A percentile compares a stretch with the other conserved stretches of the same genome.
Evolutionary conservation across 1,140 invertebrate genomes (phyloP).

Genomic region (Platorchestia sp.): DNA sequence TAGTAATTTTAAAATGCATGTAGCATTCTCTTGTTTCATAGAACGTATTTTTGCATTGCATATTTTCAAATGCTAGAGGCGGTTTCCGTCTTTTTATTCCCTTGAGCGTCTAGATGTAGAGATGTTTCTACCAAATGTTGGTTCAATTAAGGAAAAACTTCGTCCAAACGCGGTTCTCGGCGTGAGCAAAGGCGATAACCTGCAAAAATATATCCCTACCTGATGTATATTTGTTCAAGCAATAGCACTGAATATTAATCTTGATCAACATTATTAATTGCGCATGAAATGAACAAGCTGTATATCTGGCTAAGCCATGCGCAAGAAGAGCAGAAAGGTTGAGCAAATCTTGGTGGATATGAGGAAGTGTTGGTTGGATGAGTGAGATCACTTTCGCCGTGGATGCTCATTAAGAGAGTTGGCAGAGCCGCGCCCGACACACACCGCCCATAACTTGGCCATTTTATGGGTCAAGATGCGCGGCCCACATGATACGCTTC

Average conservation of each 20-base stretch:
- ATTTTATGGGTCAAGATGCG: conserved; percentile 42
- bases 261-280: neutral
- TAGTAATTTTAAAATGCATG: neutral
- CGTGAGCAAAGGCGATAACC: neutral
- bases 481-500: conserved; percentile 21
- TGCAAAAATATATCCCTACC: neutral
- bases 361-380: neutral
- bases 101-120: neutral
- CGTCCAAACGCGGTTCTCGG: neutral
- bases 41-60: neutral
- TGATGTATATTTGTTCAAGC: neutral
- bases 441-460: conserved; percentile 1
- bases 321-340: neutral
- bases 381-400: conserved; percentile 11
- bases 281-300: neutral
- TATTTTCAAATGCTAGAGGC: neutral
- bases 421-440: conserved; percentile 18
- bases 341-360: neutral
- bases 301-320: neutral
- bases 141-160: neutral
- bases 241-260: neutral
- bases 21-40: neutral
- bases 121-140: neutral
- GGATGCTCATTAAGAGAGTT: conserved; percentile 30
- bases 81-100: neutral